Percentiles rank a stretch among this genome's conserved stretches.
Evolutionary conservation across 2,113 vertebrate genomes (phyloP).

Genomic region (Coregonus clupeaformis): DNA sequence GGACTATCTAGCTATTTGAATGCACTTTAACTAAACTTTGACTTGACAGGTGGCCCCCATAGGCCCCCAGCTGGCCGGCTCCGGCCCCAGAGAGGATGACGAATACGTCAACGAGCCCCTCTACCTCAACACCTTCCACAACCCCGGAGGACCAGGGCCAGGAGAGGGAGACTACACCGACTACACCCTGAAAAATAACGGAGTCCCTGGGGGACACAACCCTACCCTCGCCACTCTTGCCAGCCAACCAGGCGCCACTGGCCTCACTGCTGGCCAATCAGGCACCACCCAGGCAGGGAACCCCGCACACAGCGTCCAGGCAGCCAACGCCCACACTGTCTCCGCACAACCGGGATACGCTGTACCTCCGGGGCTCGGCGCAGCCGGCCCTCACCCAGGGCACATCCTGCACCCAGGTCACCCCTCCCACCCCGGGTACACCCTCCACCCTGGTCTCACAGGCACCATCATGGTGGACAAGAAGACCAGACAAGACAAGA

Average conservation of each 20-base stretch:
- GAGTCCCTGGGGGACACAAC: constrained; percentile 55
- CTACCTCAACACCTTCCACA: constrained; percentile 95
- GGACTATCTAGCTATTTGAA: too few relatives aligned
- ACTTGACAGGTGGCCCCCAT: constrained; percentile 48
- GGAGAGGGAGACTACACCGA: constrained; percentile 74
- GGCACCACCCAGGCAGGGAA: not conserved
- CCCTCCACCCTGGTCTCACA: constrained; percentile 69
- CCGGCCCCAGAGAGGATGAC: constrained; percentile 78
- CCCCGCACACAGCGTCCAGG: constrained; percentile 41
- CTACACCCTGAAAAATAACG: constrained; percentile 79
- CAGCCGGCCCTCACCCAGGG: constrained; percentile 42
- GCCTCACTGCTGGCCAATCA: not conserved
- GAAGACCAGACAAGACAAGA: constrained; percentile 73
- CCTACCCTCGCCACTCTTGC: constrained; percentile 42
- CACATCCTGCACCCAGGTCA: constrained; percentile 67
- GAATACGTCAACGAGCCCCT: constrained; percentile 92
- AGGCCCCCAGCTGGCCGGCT: constrained; percentile 70
- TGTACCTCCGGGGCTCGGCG: constrained; percentile 52
- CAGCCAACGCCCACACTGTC: constrained; percentile 50
- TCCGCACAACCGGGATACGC: constrained; percentile 62
- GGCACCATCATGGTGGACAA: constrained; percentile 79
- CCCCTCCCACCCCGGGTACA: too few relatives aligned
- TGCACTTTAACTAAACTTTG: constrained; percentile 28
- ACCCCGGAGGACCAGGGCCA: constrained; percentile 40
- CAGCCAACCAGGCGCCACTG: not conserved